A percentile compares a stretch with the other conserved stretches of the same genome.
Conservation (phyloP, 2,113 vertebrate species). For the Hoplias malabaricus region DNA sequence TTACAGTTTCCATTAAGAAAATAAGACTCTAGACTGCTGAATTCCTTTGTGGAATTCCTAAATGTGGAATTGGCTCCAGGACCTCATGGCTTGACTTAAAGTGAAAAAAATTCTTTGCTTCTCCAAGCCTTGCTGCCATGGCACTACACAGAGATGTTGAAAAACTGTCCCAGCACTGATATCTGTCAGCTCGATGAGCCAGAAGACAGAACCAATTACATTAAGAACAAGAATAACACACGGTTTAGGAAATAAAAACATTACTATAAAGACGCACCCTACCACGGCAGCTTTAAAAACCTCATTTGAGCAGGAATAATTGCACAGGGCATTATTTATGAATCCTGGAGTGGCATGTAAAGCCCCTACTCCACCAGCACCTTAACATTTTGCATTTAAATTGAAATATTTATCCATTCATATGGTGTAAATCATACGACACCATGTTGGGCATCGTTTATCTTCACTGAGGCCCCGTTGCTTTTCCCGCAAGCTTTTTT, state of each 20-base stretch:
- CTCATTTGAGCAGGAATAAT: conserved; percentile 71
- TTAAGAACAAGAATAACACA: conserved; percentile 68
- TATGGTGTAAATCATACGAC: conserved; percentile 65
- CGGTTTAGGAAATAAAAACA: conserved; percentile 73
- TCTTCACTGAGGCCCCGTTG: conserved; percentile 58
- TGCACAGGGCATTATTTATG: conserved; percentile 69
- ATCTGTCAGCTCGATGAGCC: conserved; percentile 74
- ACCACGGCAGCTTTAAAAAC: conserved; percentile 65
- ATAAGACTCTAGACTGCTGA: neutral
- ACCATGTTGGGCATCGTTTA: conserved; percentile 55
- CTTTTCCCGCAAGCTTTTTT: conserved; percentile 41
- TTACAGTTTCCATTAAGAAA: neutral
- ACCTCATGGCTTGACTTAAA: neutral
- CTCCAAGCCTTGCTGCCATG: neutral
- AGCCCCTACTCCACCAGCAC: conserved; percentile 20
- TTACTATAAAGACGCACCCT: conserved; percentile 61
- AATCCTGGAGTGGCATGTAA: conserved; percentile 55
- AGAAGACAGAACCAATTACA: conserved; percentile 73
- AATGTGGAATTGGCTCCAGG: neutral
- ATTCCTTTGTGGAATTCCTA: neutral
- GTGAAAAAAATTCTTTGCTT: neutral
- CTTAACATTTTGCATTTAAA: conserved; percentile 75
- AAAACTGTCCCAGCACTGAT: conserved; percentile 56
- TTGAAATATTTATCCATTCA: conserved; percentile 71
- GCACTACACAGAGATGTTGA: conserved; percentile 56